phyloP scores from a whole-genome alignment of 2,888 invertebrate species.

The Nematopogon swammerdamellus region DNA sequence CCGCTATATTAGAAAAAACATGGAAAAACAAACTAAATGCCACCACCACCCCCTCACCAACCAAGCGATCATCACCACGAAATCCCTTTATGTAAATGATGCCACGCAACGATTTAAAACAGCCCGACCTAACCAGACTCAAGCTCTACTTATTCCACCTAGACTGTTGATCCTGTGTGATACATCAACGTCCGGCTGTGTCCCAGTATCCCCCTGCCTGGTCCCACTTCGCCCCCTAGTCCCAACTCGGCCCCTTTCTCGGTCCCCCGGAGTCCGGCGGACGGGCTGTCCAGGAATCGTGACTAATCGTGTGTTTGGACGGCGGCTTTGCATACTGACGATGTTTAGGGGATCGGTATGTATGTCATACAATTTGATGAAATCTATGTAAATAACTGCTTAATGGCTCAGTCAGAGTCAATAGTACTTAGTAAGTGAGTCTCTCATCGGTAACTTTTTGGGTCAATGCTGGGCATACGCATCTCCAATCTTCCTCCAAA shows the following conservation, averaged over 20 bases:
- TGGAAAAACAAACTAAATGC: too few species aligned
- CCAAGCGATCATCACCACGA: too few species aligned
- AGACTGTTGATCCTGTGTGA: slow-evolving; percentile 43
- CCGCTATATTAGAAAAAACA: too few species aligned
- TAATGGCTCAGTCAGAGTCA: too few species aligned
- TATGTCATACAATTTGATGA: neutral
- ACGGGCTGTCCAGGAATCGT: neutral
- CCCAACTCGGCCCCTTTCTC: slow-evolving; percentile 1
- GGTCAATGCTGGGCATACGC: too few species aligned
- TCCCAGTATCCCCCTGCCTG: slow-evolving; percentile 5
- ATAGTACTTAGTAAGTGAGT: too few species aligned
- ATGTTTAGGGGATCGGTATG: neutral
- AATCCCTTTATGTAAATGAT: neutral
- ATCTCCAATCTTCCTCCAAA: too few species aligned
- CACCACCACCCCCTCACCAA: too few species aligned
- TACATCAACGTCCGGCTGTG: slow-evolving; percentile 47
- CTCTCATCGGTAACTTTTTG: too few species aligned
- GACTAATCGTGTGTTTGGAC: slow-evolving; percentile 44
- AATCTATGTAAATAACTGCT: too few species aligned
- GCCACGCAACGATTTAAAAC: neutral
- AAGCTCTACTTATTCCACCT: neutral
- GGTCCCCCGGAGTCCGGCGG: slow-evolving; percentile 1
- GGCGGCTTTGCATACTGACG: slow-evolving; percentile 34
- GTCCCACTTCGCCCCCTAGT: slow-evolving; percentile 8
- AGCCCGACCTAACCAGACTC: neutral